Base-by-base conservation (phyloP, 2,888 invertebrate genomes). In the Syrista parreyssii region DNA sequence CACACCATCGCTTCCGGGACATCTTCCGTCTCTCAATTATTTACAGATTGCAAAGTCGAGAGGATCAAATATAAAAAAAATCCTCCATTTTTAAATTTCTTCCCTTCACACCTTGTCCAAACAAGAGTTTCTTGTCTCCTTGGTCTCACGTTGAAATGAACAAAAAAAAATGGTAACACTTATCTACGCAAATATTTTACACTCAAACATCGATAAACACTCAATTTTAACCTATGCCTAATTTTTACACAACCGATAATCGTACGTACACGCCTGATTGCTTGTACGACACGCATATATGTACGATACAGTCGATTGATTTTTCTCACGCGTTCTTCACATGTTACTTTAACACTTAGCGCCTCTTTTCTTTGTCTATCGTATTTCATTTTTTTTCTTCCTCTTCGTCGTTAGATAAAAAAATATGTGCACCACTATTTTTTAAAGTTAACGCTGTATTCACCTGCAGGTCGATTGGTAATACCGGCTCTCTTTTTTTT, bases 161-260 rank as follows among this genome's bases (percentile, higher is more conserved):
- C 23, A 6, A 40, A 35, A 40, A 4, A 55, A 55, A 55, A 55
- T 40, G 30, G 77, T 84, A 87, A 84, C 84, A 79, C 82, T 86
- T 84, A 87, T 75, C 80, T 80, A 81, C 76, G 77, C 78, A 78
- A 75, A 85, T 87, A 87, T 87, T 88, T 84, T 85, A 87, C 87
- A 86, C 80, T 83, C 81, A 87, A 33, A 88, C 87, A 88, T 85
- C 80, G 82, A 88, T 87, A 86, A 80, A 86, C 84, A 86, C 79
- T 84, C 83, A 86, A 79, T 81, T 81, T 80, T 23, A 1, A 55
- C 23, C 23, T 55, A 55, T 9, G 12, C 35, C 12, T 35, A 35
- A 12, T 35, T 35, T 11, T 35, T 35, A 35, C 3, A 2, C 23
- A 55, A 55, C 23, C 40, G 23, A 55, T 23, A 55, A 55, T 55